Base-by-base conservation (phyloP, 2,888 invertebrate species). In the Cheilosia urbana region DNA sequence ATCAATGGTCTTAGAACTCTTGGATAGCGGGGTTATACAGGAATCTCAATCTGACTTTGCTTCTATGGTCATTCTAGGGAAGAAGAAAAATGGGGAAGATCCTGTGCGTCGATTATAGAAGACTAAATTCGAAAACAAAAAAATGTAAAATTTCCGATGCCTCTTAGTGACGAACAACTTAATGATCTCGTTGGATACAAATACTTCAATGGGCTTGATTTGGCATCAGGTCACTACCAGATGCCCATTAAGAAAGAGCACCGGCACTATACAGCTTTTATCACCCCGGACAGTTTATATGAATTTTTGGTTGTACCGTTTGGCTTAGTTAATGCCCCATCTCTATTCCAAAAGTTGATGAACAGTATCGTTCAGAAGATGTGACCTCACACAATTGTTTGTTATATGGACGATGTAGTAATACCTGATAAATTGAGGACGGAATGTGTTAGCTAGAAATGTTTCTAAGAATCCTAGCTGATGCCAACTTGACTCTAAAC, bases 71-170 rank as follows among this genome's bases (percentile, higher is more conserved):
- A 47, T 76, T 2, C 30, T 66, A 2, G 76, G 66, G 0, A 68
- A 76, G 15, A 76, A 76, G 17, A 77, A 68, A 42, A 60, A 60
- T 24, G 68, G 66, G 0, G 27, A 58, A 24, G 76, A 76, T 11
- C 4, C 60, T 76, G 66, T 66, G 66, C 13, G 24, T 75, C 0
- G 45, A 55, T 5, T 73, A 73, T 19, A 13, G 73, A 1, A 5
- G 49, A 15, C 57, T 75, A 0, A 75, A 75, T 5, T 19, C 4
- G 2, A 4, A 66, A 2, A 65, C 65, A 0, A 66, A 49, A 13
- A 58, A 65, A 27, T n/a, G 27, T 75, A 7, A 65, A 13, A 5
- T 66, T 24, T 4, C 75, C 75, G 5, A 13, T 75, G 15, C 65
- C 65, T 0, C 34, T 47, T 9, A 66, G 58, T 7, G 65, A 65